phyloP scores from a whole-genome alignment of 2,113 vertebrate genomes.

The Sapajus apella region DNA sequence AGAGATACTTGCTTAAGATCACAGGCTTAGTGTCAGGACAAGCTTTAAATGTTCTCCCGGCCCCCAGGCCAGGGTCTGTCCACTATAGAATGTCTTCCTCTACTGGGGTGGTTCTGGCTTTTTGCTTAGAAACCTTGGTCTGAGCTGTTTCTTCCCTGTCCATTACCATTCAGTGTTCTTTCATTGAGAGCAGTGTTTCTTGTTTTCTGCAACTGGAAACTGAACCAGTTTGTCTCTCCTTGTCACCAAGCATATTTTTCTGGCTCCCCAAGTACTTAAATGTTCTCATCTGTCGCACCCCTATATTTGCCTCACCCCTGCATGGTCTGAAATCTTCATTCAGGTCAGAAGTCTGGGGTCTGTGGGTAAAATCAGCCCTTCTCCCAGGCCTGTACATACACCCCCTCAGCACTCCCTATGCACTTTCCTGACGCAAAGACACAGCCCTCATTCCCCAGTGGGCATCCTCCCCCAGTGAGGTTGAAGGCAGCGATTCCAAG shows the following conservation, averaged over 20 bases:
- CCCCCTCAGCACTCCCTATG: background rate
- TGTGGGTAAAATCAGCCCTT: background rate
- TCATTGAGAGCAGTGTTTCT: background rate
- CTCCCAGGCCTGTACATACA: background rate
- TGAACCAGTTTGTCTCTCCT: background rate
- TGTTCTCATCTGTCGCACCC: background rate
- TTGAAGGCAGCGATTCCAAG: conserved; percentile 20
- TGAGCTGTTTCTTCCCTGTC: background rate
- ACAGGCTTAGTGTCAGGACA: background rate
- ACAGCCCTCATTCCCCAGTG: background rate
- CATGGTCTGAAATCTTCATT: conserved; percentile 25
- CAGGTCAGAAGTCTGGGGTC: background rate
- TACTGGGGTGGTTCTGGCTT: background rate
- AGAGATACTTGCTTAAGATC: background rate
- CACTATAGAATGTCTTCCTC: conserved; percentile 44
- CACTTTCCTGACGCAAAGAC: conserved; percentile 40
- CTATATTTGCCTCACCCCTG: background rate
- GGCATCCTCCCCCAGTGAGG: background rate
- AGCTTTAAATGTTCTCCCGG: background rate
- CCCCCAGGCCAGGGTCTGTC: background rate
- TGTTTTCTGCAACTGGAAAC: background rate
- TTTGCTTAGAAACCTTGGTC: background rate
- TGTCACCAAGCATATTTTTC: background rate
- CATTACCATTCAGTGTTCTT: background rate
- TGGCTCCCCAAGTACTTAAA: background rate